Conservation (phyloP, 2,113 vertebrate species). For the Monopterus albus region DNA sequence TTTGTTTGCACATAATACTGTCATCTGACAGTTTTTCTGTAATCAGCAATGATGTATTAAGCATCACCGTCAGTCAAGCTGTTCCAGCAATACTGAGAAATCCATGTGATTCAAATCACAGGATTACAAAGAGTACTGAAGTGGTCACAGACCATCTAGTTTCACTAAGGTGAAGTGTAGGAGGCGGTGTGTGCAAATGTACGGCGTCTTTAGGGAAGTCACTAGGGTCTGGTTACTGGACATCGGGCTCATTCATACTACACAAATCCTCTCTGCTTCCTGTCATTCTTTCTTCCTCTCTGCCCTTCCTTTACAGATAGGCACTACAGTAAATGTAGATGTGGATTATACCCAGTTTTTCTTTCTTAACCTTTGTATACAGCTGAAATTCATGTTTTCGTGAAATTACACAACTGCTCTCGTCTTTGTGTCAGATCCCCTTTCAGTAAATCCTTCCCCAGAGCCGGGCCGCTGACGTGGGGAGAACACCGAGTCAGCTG, state of each 20-base stretch:
- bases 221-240: conserved; percentile 24
- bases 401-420: not conserved
- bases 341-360: not conserved
- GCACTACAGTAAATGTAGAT: conserved; percentile 2
- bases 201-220: conserved; percentile 56
- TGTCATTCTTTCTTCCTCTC: conserved; percentile 1
- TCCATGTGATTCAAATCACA: conserved; percentile 19
- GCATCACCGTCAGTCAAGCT: conserved; percentile 6
- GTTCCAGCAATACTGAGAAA: conserved; percentile 12
- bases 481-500: too few relatives aligned
- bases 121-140: conserved; percentile 16
- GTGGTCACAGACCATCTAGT: conserved; percentile 16
- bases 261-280: conserved; percentile 12
- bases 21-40: not conserved
- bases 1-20: not conserved
- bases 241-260: not conserved
- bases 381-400: not conserved
- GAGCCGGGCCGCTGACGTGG: too few relatives aligned
- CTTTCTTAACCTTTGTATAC: not conserved
- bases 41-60: not conserved
- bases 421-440: not conserved
- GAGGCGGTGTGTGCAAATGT: conserved; percentile 16
- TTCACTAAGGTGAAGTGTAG: conserved; percentile 57
- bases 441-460: not conserved
- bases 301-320: not conserved